These are phyloP conservation scores for Lutraria rhynchaena DNA, from an alignment of 1,140 invertebrate species.

Conservation along the genomic window DNA sequence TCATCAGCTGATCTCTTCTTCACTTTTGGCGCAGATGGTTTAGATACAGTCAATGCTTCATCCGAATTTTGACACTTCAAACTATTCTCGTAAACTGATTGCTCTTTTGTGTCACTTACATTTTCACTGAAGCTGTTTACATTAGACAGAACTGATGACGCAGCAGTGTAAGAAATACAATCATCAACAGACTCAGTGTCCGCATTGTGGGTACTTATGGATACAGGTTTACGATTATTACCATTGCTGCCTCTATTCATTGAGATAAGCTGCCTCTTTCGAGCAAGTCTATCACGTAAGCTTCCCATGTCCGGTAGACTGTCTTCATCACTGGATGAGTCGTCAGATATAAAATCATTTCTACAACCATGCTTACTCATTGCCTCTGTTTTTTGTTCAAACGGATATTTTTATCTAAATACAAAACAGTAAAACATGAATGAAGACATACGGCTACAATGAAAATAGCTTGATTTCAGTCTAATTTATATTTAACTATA, in stretches of 20 bases:
- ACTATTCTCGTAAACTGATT: background rate
- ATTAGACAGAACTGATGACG: background rate
- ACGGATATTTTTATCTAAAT: too few species aligned
- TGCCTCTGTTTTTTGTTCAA: too few species aligned
- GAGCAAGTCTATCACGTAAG: constrained; percentile 30
- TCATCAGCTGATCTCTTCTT: constrained; percentile 67
- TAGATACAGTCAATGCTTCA: background rate
- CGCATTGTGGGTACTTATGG: too few species aligned
- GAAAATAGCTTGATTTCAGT: too few species aligned
- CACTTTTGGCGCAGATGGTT: background rate
- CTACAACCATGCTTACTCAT: constrained; percentile 35
- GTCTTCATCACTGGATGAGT: constrained; percentile 42
- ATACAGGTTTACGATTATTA: background rate
- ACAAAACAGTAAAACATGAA: too few species aligned
- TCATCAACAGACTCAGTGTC: too few species aligned
- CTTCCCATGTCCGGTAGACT: constrained; percentile 18
- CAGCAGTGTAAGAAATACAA: background rate
- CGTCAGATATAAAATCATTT: constrained; percentile 51
- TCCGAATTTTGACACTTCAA: background rate
- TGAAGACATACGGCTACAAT: too few species aligned
- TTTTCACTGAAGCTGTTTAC: background rate
- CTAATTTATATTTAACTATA: too few species aligned
- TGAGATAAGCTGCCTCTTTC: constrained; percentile 17
- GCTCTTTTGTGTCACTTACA: background rate
- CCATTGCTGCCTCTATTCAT: background rate